Base-by-base conservation (phyloP, 1,140 invertebrate genomes). In the Hylaeus anthracinus region DNA sequence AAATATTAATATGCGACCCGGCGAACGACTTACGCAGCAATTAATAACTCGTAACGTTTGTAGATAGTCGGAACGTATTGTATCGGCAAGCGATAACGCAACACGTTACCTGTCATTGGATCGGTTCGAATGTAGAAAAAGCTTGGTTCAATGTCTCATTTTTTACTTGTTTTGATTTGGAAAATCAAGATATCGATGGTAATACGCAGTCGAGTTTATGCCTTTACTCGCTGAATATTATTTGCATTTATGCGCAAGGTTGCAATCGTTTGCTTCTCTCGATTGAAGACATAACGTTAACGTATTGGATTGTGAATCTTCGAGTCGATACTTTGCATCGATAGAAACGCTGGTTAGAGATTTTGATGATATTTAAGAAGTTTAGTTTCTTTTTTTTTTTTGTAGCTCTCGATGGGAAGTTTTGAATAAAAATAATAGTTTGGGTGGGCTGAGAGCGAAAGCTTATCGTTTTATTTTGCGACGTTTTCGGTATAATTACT, bases 11-110 rank as follows among this genome's bases (percentile, higher is more conserved):
- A 76, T 15, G 64, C 73, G 64, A 58, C 12, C 51, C 6, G 14
- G 4, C 41, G 53, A 55, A 45, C 15, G 9, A 48, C n/a, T 76
- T 67, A 39, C 64, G 64, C 64, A 76, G 67, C 14, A 14, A 41
- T 76, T 67, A 67, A 76, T 58, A 76, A 76, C 64, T n/a, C 53
- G 74, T 76, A 69, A 67, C 12, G 73, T 76, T 76, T 60, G 74
- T 69, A 76, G 53, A 48, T 39, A 3, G 14, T 26, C 26, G 26
- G 26, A 39, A 45, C 43, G 45, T 53, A 64, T 55, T 53, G 45
- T 74, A 64, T 74, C 37, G 64, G 45, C 60, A 64, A 48, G 39
- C 2, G 60, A 53, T 64, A 73, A 53, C 64, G 60, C n/a, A 64
- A 74, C 5, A 53, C 60, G 60, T 63, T 64, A 26, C n/a, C 48